Evolutionary conservation across 2,888 invertebrate genomes (phyloP).

Genomic region (Dryococelus australis): DNA sequence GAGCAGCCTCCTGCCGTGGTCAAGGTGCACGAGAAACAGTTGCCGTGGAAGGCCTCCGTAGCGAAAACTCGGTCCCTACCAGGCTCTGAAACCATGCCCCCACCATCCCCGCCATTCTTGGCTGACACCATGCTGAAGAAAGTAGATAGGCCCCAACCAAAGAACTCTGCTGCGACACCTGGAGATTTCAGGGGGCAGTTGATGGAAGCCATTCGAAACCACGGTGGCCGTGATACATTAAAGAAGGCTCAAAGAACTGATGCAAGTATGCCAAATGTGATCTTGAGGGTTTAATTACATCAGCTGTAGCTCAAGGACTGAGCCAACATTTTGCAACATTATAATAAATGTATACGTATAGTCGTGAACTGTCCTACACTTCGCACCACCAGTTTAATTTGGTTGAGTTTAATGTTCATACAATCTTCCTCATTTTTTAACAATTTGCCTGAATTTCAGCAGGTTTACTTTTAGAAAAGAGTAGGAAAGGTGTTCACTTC

Average conservation of each 20-base stretch:
- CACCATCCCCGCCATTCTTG: constrained; percentile 44
- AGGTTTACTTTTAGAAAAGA: too few species aligned
- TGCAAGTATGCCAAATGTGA: neutral
- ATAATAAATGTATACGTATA: too few species aligned
- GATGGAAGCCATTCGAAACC: constrained; percentile 74
- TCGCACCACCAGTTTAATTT: neutral
- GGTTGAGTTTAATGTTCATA: neutral
- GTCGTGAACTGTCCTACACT: neutral
- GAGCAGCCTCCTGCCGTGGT: neutral
- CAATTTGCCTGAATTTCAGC: too few species aligned
- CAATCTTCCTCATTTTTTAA: neutral
- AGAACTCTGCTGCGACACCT: constrained; percentile 47
- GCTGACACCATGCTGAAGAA: constrained; percentile 46
- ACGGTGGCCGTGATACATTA: constrained; percentile 60
- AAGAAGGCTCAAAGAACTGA: constrained; percentile 31
- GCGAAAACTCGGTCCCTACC: constrained; percentile 43
- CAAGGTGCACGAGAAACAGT: neutral
- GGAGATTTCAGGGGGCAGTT: constrained; percentile 71
- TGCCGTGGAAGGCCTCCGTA: neutral
- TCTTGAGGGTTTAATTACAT: neutral
- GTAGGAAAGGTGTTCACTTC: too few species aligned
- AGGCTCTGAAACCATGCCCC: constrained; percentile 31
- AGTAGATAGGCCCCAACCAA: constrained; percentile 35
- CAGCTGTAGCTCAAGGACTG: too few species aligned
- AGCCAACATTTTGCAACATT: too few species aligned